Percentiles rank a stretch among this genome's conserved stretches.
phyloP scores from a whole-genome alignment of 2,113 vertebrate species.

The Vireo altiloquus region DNA sequence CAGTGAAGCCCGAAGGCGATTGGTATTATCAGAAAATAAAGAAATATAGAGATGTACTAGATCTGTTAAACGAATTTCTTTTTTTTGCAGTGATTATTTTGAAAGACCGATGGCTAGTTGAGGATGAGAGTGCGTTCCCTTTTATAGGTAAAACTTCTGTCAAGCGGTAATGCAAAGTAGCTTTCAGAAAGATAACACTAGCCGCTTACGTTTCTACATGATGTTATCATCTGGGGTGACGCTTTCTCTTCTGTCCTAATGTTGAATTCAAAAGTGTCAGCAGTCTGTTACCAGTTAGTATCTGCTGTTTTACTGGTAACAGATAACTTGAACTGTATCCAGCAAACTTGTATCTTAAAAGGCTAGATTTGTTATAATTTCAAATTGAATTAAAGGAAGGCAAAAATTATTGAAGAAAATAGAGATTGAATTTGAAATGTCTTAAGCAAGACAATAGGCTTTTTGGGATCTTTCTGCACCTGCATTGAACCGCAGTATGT shows the following conservation, averaged over 20 bases:
- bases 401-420: neutral
- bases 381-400: neutral
- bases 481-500: neutral
- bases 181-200: neutral
- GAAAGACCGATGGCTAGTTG: neutral
- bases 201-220: neutral
- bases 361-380: neutral
- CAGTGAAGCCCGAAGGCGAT: neutral
- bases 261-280: neutral
- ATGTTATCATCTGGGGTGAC: neutral
- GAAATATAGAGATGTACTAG: fast-evolving
- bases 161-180: neutral
- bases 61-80: neutral
- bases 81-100: neutral
- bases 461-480: neutral
- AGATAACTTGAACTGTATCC: neutral
- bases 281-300: neutral
- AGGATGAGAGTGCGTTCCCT: neutral
- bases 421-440: neutral
- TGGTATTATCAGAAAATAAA: neutral
- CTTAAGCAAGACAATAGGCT: neutral
- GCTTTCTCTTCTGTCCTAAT: neutral
- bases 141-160: neutral
- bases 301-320: neutral
- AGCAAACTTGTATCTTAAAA: neutral